Evolutionary conservation across 1,140 invertebrate genomes (phyloP), one percentile per base, ranked within the genome.

Genomic region (Anthonomus grandis): DNA sequence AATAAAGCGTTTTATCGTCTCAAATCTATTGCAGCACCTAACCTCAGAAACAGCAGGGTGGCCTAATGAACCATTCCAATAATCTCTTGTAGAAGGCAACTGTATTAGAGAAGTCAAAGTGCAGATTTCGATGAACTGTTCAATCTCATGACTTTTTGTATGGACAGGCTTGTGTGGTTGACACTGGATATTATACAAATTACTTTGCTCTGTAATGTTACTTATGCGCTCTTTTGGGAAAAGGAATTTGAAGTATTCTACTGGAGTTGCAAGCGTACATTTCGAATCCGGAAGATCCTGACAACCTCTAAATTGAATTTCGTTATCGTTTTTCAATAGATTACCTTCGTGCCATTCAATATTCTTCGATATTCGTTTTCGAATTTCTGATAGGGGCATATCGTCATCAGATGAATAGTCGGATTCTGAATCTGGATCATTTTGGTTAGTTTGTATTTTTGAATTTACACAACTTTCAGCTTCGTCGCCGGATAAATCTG

Each of bases 1-100:
- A 4, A 68, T 42, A 54, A 61, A 68, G 24, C 62, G 21, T 59
- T 64, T 64, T 36, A 67, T 67, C 48, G 49, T 45, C 51, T 68
- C 63, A 31, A 57, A 68, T 19, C 41, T 44, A 9, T 64, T 69
- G 42, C 62, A 62, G 8, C 51, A 57, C 62, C 68, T 66, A 23
- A 48, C 57, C 17, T 44, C 46, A 49, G 47, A 45, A 34, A 62
- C 42, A 18, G 24, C n/a, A 25, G 27, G 38, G 24, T 55, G 31
- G 10, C 55, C 47, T 13, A 57, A 17, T 31, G 8, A 17, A 12
- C 2, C 23, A 47, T 50, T 51, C 46, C 46, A 58, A 27, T 58
- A 53, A 44, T 31, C 9, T 45, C 50, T 52, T 34, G 42, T 46
- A 25, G 57, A 4, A 10, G 50, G 50, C 2, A 59, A 21, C 21